Evolutionary conservation across 2,888 invertebrate genomes (phyloP).

Genomic region (Amiota mariae): DNA sequence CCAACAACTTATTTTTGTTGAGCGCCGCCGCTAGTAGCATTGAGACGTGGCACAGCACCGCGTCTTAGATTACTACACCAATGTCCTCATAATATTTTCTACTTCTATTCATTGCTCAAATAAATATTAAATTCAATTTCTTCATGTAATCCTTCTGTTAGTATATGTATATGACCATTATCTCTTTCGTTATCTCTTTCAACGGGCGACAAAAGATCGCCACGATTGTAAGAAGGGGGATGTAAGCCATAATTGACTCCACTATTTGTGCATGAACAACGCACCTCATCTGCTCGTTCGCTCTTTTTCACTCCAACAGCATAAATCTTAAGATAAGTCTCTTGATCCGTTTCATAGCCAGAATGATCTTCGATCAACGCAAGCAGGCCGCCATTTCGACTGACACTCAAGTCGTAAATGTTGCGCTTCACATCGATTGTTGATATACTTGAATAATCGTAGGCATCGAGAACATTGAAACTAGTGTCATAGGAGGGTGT

Average conservation of each 20-base stretch:
- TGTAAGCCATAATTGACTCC: conserved; percentile 29
- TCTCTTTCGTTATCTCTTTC: too few relatives aligned
- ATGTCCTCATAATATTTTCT: conserved; percentile 44
- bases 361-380: conserved; percentile 93
- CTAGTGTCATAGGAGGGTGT: conserved; percentile 89
- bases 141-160: too few relatives aligned
- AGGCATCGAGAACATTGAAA: conserved; percentile 94
- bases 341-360: conserved; percentile 87
- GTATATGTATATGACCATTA: too few relatives aligned
- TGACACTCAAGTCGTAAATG: conserved; percentile 89
- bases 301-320: conserved; percentile 91
- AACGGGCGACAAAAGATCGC: too few relatives aligned
- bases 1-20: conserved; percentile 14
- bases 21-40: conserved; percentile 28
- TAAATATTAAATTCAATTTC: too few relatives aligned
- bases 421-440: conserved; percentile 94
- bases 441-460: conserved; percentile 95
- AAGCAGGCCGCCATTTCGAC: conserved; percentile 88
- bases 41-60: conserved; percentile 41
- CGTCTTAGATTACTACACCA: conserved; percentile 43
- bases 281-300: conserved; percentile 90
- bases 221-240: too few relatives aligned
- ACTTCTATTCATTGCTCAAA: too few relatives aligned
- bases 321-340: conserved; percentile 92
- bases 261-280: conserved; percentile 42